phyloP scores from a whole-genome alignment of 1,140 invertebrate genomes.

The Caenorhabditis tropicalis region DNA sequence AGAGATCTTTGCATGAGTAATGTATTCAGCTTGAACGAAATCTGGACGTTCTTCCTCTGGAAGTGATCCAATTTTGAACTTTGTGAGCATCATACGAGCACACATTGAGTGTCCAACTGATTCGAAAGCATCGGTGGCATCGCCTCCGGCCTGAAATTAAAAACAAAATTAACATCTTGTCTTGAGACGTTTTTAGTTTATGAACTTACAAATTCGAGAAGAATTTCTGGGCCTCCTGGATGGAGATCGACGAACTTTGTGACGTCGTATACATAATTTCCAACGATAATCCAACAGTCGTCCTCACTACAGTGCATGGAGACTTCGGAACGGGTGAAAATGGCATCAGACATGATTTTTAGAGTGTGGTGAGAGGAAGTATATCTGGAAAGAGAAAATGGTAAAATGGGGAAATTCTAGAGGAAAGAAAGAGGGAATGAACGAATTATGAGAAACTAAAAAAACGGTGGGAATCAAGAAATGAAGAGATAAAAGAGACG shows the following conservation, averaged over 20 bases:
- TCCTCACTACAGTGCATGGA: constrained; percentile 49
- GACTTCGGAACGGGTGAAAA: constrained; percentile 54
- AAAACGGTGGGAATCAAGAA: not conserved
- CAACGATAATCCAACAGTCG: constrained; percentile 54
- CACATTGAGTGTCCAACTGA: constrained; percentile 53
- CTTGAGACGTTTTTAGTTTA: not conserved
- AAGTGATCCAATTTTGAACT: constrained; percentile 47
- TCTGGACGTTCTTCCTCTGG: constrained; percentile 42
- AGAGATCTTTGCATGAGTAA: constrained; percentile 50
- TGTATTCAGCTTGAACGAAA: constrained; percentile 34
- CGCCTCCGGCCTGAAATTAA: constrained; percentile 50
- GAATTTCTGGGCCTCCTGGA: constrained; percentile 54
- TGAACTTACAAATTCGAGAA: constrained; percentile 54
- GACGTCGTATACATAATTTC: constrained; percentile 55
- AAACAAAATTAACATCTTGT: not conserved
- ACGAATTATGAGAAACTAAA: not conserved
- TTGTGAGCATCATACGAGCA: constrained; percentile 44
- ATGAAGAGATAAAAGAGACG: not conserved
- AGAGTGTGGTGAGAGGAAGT: not conserved
- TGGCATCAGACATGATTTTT: constrained; percentile 27
- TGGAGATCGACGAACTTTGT: constrained; percentile 51
- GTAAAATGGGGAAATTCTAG: not conserved
- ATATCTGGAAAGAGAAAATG: not conserved
- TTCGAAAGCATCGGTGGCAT: constrained; percentile 57
- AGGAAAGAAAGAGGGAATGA: not conserved